phyloP scores from a whole-genome alignment of 1,140 invertebrate genomes.

The Drosophila biarmipes region DNA sequence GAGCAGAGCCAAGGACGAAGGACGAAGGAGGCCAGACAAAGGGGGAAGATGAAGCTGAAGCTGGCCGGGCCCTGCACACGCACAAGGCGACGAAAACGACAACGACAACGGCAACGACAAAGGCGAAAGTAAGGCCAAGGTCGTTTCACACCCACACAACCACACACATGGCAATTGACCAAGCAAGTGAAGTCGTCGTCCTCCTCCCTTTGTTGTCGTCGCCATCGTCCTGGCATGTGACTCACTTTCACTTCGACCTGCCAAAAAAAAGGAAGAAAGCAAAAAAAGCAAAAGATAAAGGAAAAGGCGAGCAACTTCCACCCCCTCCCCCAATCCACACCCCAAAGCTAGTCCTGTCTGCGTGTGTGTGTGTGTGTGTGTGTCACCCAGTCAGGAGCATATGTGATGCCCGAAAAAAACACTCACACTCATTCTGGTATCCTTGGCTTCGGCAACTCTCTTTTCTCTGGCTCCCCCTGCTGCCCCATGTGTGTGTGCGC shows the following conservation, averaged over 20 bases:
- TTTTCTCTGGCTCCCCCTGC: neutral
- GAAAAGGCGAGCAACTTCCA: slow-evolving; percentile 19
- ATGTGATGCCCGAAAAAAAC: slow-evolving; percentile 67
- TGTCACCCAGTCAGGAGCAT: slow-evolving; percentile 73
- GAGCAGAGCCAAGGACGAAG: slow-evolving; percentile 34
- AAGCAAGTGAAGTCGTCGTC: slow-evolving; percentile 60
- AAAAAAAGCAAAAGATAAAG: slow-evolving; percentile 26
- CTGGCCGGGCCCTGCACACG: slow-evolving; percentile 43
- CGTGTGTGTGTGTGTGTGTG: slow-evolving; percentile 31
- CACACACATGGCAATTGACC: slow-evolving; percentile 69
- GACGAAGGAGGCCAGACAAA: neutral
- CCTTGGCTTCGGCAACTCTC: slow-evolving; percentile 6
- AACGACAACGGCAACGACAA: slow-evolving; percentile 28
- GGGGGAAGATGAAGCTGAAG: neutral
- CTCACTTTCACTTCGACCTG: slow-evolving; percentile 64
- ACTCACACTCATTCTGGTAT: slow-evolving; percentile 20
- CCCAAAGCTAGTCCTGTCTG: slow-evolving; percentile 55
- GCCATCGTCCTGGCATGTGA: slow-evolving; percentile 50
- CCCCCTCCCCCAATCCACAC: slow-evolving; percentile 1
- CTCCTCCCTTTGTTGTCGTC: slow-evolving; percentile 13
- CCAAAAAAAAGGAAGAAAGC: slow-evolving; percentile 18
- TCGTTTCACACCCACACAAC: slow-evolving; percentile 53
- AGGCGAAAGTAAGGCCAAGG: slow-evolving; percentile 77
- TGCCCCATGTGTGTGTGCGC: slow-evolving; percentile 4
- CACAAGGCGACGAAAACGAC: slow-evolving; percentile 23